Evolutionary conservation across 23 tunicate genomes (phyloP).

Genomic region (Halocynthia roretzi): DNA sequence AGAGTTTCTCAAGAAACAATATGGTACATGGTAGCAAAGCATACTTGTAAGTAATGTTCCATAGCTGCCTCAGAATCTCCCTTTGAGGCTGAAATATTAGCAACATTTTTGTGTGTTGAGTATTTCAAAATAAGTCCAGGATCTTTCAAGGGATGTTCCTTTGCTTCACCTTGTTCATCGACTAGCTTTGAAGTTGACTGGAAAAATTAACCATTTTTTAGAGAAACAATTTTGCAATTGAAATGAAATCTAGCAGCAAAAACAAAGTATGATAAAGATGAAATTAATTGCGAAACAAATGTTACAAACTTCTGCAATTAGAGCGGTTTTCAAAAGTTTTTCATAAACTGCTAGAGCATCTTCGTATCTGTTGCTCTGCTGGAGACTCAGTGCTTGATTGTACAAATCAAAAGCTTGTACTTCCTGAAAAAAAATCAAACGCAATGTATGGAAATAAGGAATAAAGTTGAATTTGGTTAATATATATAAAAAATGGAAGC

Average conservation of each 20-base stretch:
- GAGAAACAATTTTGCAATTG: neutral
- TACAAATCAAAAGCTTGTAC: constrained; percentile 69
- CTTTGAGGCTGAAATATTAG: constrained; percentile 71
- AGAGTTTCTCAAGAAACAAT: no score
- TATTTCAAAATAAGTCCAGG: constrained; percentile 86
- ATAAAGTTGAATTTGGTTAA: no score
- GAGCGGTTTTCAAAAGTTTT: constrained; percentile 58
- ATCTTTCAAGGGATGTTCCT: constrained; percentile 71
- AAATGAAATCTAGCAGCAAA: no score
- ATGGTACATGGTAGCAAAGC: neutral
- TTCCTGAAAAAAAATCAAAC: constrained; percentile 27
- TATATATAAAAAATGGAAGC: no score
- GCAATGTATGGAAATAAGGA: no score
- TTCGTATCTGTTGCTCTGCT: constrained; percentile 42
- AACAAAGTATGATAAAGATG: no score
- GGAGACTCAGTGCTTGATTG: constrained; percentile 69
- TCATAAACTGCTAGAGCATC: constrained; percentile 55
- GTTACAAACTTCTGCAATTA: constrained; percentile 38
- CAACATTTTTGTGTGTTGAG: constrained; percentile 90
- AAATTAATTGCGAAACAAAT: no score
- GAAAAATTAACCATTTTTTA: neutral
- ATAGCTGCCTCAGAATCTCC: constrained; percentile 79
- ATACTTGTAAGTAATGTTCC: constrained; percentile 84
- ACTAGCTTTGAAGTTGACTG: constrained; percentile 74
- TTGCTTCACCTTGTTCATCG: constrained; percentile 86